Evolutionary conservation across 1,140 invertebrate genomes (phyloP).

Genomic region (Brachystomella parvula): DNA sequence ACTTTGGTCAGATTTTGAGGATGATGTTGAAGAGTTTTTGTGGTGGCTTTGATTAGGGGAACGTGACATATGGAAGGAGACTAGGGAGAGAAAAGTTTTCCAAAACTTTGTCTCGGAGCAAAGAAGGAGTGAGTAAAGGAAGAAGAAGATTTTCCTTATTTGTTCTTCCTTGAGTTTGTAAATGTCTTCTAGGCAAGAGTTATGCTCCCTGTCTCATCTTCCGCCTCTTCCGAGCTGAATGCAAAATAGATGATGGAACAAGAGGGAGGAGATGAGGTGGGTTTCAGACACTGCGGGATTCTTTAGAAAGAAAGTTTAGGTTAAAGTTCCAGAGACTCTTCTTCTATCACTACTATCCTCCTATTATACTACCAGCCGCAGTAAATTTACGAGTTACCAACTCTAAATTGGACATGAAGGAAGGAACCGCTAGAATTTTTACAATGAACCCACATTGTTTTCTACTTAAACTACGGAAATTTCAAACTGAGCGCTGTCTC

Average conservation of each 20-base stretch:
- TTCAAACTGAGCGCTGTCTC: no score
- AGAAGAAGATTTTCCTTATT: conserved; percentile 1
- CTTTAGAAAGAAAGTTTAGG: no score
- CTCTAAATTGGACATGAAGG: no score
- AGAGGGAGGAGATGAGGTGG: background rate
- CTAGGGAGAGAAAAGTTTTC: background rate
- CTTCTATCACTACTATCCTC: no score
- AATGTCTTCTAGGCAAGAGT: conserved; percentile 7
- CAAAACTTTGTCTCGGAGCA: background rate
- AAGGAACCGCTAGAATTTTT: no score
- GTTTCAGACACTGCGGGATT: no score
- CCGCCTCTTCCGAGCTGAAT: background rate
- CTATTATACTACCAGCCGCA: no score
- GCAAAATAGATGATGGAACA: conserved; percentile 1
- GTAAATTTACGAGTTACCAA: no score
- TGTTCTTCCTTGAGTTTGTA: background rate
- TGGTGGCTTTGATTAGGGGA: background rate
- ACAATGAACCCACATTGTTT: no score
- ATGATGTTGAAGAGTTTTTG: background rate
- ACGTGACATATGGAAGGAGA: conserved; percentile 5
- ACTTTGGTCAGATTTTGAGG: background rate
- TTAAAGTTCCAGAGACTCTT: no score
- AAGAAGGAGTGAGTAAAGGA: background rate
- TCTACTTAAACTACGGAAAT: no score
- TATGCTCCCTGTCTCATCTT: conserved; percentile 10